Evolutionary conservation across 2,888 invertebrate genomes (phyloP).

Genomic region (Cephonodes hylas): DNA sequence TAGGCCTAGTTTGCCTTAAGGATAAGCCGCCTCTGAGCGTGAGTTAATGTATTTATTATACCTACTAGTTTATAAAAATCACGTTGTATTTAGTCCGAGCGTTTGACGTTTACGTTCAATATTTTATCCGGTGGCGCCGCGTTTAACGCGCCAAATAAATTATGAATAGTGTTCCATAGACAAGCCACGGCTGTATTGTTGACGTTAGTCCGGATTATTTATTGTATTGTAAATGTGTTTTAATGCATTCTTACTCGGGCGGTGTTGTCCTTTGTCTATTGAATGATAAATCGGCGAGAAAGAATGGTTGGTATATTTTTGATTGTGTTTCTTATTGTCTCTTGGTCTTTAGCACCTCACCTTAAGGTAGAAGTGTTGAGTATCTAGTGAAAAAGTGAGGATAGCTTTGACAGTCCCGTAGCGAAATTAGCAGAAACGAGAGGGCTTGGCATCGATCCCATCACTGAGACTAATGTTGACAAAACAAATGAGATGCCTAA

Average conservation of each 20-base stretch:
- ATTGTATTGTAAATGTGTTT: neutral
- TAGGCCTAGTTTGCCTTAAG: too few species aligned
- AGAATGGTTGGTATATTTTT: neutral
- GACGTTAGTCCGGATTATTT: neutral
- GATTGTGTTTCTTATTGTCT: too few species aligned
- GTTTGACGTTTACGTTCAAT: neutral
- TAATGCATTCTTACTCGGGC: neutral
- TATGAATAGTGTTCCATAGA: neutral
- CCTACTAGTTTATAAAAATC: neutral
- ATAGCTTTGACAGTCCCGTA: too few species aligned
- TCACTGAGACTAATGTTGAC: too few species aligned
- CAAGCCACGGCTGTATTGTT: neutral
- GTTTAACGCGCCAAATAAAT: constrained; percentile 8
- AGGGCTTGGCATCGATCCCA: too few species aligned
- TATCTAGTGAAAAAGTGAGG: too few species aligned
- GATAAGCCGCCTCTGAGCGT: too few species aligned
- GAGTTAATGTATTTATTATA: too few species aligned
- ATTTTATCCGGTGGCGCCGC: neutral
- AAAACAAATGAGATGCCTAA: neutral
- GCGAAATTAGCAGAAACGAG: too few species aligned
- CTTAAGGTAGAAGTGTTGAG: too few species aligned
- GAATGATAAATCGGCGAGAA: neutral
- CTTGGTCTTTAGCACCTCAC: too few species aligned
- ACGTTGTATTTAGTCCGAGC: neutral
- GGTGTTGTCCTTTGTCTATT: neutral